Evolutionary conservation across 2,113 vertebrate genomes (phyloP).

Genomic region (Podocnemis expansa): DNA sequence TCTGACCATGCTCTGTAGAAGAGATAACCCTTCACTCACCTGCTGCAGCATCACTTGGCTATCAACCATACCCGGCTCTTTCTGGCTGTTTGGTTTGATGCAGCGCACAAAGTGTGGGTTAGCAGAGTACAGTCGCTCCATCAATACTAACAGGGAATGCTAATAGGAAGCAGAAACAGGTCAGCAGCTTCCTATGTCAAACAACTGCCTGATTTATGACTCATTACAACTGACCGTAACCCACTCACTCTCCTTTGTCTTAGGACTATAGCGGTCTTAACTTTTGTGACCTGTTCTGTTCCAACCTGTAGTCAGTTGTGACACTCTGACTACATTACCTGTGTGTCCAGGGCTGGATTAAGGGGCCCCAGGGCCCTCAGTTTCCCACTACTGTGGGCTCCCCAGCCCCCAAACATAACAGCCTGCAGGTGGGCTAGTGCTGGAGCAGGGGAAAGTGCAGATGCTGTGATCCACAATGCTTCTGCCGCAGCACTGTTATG

Average conservation of each 20-base stretch:
- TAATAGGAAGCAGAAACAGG: constrained; percentile 17
- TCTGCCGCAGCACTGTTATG: too few relatives aligned
- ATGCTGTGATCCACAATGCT: too few relatives aligned
- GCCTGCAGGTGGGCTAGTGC: too few relatives aligned
- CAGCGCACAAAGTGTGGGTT: constrained; percentile 81
- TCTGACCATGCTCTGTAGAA: not conserved
- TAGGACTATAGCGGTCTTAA: not conserved
- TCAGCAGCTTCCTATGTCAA: not conserved
- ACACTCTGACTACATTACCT: not conserved
- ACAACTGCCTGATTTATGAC: not conserved
- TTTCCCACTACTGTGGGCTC: too few relatives aligned
- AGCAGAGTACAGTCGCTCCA: constrained; percentile 83
- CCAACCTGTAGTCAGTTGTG: not conserved
- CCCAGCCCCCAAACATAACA: too few relatives aligned
- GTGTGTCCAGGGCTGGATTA: not conserved
- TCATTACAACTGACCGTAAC: not conserved
- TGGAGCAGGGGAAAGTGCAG: too few relatives aligned
- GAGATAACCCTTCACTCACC: constrained; percentile 45
- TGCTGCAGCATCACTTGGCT: constrained; percentile 76
- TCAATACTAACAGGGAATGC: constrained; percentile 81
- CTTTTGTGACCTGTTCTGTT: not conserved
- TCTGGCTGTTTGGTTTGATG: constrained; percentile 81
- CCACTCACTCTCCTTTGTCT: not conserved
- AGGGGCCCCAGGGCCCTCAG: too few relatives aligned
- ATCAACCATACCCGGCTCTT: constrained; percentile 73